phyloP scores from a whole-genome alignment of 2,888 invertebrate genomes.

The Oligia latruncula region DNA sequence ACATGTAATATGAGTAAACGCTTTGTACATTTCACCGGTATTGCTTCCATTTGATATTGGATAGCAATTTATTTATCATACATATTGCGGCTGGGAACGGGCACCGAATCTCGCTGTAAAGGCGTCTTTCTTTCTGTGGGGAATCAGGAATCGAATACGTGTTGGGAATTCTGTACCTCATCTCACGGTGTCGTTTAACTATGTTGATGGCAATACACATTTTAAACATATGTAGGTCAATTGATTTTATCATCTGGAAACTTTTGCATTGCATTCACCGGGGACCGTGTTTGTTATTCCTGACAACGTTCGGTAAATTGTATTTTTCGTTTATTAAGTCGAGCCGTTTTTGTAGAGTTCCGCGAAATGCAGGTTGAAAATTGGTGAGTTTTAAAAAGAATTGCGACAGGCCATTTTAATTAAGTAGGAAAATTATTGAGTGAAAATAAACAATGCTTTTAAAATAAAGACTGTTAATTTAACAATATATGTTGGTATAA shows the following conservation, averaged over 20 bases:
- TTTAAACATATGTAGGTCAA: conserved; percentile 64
- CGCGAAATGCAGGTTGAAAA: conserved; percentile 24
- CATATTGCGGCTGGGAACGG: conserved; percentile 86
- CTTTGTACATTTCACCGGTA: conserved; percentile 88
- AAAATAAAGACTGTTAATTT: conserved; percentile 23
- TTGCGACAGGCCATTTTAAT: conserved; percentile 23
- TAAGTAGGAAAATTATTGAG: conserved; percentile 17
- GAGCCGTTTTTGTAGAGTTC: conserved; percentile 33
- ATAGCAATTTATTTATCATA: conserved; percentile 91
- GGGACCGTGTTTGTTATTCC: conserved; percentile 55
- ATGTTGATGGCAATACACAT: conserved; percentile 69
- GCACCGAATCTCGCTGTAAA: conserved; percentile 82
- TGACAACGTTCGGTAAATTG: conserved; percentile 57
- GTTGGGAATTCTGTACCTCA: conserved; percentile 82
- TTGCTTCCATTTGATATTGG: conserved; percentile 89
- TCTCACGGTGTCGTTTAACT: conserved; percentile 73
- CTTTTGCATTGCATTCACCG: conserved; percentile 53
- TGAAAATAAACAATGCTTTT: conserved; percentile 14
- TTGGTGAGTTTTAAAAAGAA: conserved; percentile 23
- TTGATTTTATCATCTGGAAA: conserved; percentile 59
- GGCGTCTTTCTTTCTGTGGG: conserved; percentile 83
- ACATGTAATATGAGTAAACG: conserved; percentile 84
- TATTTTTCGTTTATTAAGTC: conserved; percentile 59
- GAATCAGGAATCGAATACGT: conserved; percentile 88
- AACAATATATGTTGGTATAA: conserved; percentile 23